Conservation (phyloP, 2,113 vertebrate species). For the Phyllopteryx taeniolatus region DNA sequence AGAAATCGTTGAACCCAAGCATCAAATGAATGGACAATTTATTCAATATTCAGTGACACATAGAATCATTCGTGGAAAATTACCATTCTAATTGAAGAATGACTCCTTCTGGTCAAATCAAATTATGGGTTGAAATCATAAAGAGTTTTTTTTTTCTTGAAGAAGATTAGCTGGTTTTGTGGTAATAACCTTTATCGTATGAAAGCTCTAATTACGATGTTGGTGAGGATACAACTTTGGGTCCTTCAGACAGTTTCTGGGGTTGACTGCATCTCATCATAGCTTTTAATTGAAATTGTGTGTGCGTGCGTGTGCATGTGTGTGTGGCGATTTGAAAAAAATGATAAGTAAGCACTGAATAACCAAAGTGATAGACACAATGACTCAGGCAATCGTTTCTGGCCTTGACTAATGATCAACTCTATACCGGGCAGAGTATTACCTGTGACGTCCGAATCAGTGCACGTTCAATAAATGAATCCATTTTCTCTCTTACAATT, state of each 20-base stretch:
- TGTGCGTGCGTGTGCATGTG: slow-evolving; percentile 46
- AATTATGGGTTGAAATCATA: slow-evolving; percentile 64
- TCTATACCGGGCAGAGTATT: neutral
- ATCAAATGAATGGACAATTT: slow-evolving; percentile 51
- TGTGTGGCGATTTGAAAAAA: slow-evolving; percentile 57
- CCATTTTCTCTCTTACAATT: neutral
- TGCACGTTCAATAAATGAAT: neutral
- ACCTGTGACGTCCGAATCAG: neutral
- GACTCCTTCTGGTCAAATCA: slow-evolving; percentile 53
- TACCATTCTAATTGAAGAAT: slow-evolving; percentile 68
- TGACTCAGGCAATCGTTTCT: neutral
- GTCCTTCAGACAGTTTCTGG: slow-evolving; percentile 52
- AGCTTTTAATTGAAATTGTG: slow-evolving; percentile 73
- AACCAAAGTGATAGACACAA: slow-evolving; percentile 36
- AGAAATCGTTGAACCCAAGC: slow-evolving; percentile 51
- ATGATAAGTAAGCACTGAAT: neutral
- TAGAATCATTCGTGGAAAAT: slow-evolving; percentile 62
- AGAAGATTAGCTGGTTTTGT: slow-evolving; percentile 54
- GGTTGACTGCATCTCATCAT: slow-evolving; percentile 15
- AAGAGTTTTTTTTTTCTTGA: slow-evolving; percentile 63
- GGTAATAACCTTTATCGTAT: slow-evolving; percentile 56
- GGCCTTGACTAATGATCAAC: neutral
- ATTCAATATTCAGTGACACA: slow-evolving; percentile 52
- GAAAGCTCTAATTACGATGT: slow-evolving; percentile 66
- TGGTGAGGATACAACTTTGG: slow-evolving; percentile 65